Evolutionary conservation across 1,140 invertebrate genomes (phyloP).

Genomic region (Diuraphis noxia): DNA sequence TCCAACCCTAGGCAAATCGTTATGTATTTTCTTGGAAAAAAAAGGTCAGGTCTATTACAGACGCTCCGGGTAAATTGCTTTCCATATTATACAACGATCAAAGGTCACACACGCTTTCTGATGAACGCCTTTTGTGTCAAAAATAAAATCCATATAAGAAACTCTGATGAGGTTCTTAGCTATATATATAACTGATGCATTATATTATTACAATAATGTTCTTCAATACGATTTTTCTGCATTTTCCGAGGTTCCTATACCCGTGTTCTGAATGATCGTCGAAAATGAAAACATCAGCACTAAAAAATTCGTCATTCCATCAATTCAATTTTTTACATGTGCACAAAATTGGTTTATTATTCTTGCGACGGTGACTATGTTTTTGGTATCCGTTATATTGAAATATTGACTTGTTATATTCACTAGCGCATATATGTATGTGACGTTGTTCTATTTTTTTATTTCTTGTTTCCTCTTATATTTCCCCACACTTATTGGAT

Average conservation of each 20-base stretch:
- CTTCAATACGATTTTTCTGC: neutral
- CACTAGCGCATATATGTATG: neutral
- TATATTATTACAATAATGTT: conserved; percentile 4
- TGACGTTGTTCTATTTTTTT: neutral
- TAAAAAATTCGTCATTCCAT: neutral
- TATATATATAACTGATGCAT: neutral
- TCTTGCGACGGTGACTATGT: neutral
- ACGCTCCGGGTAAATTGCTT: conserved; percentile 43
- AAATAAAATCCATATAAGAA: conserved; percentile 3
- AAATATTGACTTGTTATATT: conserved; percentile 32
- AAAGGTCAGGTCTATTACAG: conserved; percentile 49
- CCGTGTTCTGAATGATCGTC: neutral
- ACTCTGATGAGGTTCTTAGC: neutral
- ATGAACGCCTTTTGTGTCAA: conserved; percentile 12
- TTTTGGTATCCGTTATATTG: neutral
- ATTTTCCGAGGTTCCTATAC: neutral
- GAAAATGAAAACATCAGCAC: neutral
- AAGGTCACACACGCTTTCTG: conserved; percentile 41
- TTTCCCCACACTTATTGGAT: neutral
- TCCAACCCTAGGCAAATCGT: conserved; percentile 45
- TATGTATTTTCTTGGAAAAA: conserved; percentile 36
- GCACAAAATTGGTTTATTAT: neutral
- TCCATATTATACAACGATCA: conserved; percentile 45
- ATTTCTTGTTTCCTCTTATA: neutral
- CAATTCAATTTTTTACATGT: neutral